Base-by-base conservation (phyloP, 2,888 invertebrate species). In the Coleophora deauratella region DNA sequence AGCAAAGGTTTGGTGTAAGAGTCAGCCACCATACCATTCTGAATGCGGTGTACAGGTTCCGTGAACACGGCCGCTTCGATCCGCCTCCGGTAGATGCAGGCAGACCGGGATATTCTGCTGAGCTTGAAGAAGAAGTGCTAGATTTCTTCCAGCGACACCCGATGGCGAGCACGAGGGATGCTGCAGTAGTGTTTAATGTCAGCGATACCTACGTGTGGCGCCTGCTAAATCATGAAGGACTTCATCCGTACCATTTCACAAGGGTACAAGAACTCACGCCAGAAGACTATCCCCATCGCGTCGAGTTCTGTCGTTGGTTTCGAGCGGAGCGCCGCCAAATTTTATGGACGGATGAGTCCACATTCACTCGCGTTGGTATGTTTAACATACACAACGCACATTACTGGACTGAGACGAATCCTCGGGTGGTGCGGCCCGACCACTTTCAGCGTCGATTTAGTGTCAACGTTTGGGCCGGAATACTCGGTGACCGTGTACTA, bases 391-490 rank as follows among this genome's bases (percentile, higher is more conserved):
- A 28, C 14, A 37, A 37, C 13, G 3, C 3, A 21, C 28, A 37
- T 31, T n/a, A 28, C 12, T 38, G 38, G 38, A 27, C 32, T 14
- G 27, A 31, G 3, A 27, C 9, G 2, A 32, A 38, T 15, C 38
- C 38, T 9, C 31, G 4, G 6, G 3, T 38, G 4, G 13, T 32
- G n/a, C n/a, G 15, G 10, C 28, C n/a, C 6, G 14, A 13, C 13
- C 6, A 11, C 13, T 38, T 32, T 15, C 38, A 38, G 10, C 10
- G 12, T 10, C 30, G 14, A 2, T 38, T 38, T n/a, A 27, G 27
- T 37, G 4, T 27, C 9, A 37, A 37, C 28, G 37, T 37, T 12
- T 37, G 37, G 28, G 28, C 37, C 6, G 38, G 38, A n/a, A 32
- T 38, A 30, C 30, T 38, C 3, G 32, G 15, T 10, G 28, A 10